phyloP scores from a whole-genome alignment of 2,113 vertebrate species.

The Montifringilla adamsi region DNA sequence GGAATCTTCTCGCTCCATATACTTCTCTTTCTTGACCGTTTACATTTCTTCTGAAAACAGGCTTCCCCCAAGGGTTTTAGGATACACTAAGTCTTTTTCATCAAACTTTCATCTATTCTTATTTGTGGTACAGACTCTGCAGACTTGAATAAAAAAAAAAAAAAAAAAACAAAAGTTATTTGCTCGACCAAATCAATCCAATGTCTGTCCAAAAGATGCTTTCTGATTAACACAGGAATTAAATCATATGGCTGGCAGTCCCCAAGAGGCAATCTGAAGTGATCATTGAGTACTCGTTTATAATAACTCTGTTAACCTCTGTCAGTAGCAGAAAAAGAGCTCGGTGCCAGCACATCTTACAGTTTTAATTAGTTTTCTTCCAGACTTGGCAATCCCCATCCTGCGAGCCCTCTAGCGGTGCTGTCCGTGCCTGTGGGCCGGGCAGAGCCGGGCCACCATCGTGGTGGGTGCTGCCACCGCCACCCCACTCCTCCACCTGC shows the following conservation, averaged over 20 bases:
- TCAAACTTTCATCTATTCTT: background rate
- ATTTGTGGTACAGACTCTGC: background rate
- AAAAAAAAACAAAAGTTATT: background rate
- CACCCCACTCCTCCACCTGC: background rate
- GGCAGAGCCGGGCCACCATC: rapidly evolving
- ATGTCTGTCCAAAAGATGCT: background rate
- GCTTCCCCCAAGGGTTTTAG: background rate
- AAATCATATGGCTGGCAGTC: background rate
- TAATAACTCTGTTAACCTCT: background rate
- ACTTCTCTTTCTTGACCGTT: background rate
- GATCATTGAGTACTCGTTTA: background rate
- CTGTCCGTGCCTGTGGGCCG: rapidly evolving
- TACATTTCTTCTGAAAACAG: background rate
- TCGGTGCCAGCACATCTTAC: background rate
- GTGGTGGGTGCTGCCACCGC: rapidly evolving
- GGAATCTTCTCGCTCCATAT: background rate
- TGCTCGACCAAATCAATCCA: background rate
- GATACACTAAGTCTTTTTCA: background rate
- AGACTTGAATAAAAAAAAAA: background rate
- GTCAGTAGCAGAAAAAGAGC: background rate
- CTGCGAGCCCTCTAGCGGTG: background rate
- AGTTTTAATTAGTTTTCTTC: background rate
- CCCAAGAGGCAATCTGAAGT: background rate
- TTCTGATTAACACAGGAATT: background rate
- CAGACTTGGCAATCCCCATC: background rate